A percentile compares a stretch with the other conserved stretches of the same genome.
These are phyloP conservation scores for Onychomys arenicola DNA, from an alignment of 2,797 vertebrate genomes.

Conservation along the genomic window DNA sequence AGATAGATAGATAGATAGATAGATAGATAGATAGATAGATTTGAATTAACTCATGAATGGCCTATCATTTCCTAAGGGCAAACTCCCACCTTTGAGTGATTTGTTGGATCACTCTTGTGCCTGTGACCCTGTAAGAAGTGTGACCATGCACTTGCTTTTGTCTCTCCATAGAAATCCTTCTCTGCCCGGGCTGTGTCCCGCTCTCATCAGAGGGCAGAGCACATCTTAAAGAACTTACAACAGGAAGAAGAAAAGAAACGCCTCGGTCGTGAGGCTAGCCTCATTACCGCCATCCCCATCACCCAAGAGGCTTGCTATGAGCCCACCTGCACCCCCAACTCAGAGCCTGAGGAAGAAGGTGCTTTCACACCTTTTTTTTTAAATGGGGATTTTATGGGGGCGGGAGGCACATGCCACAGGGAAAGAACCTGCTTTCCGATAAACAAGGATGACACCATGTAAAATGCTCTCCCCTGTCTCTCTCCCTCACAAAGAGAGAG, in stretches of 20 bases:
- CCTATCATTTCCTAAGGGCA: background rate
- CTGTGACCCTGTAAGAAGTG: background rate
- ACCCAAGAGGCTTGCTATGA: slow-evolving; percentile 99
- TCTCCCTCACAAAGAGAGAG: background rate
- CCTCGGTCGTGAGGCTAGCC: slow-evolving; percentile 97
- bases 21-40: background rate
- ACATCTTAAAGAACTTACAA: slow-evolving; percentile 99
- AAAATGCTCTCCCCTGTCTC: background rate
- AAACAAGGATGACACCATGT: background rate
- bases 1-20: too few relatives aligned
- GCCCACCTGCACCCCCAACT: slow-evolving; percentile 96
- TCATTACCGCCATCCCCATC: slow-evolving; percentile 98
- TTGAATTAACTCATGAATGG: background rate
- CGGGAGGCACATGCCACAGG: background rate
- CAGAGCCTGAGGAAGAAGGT: slow-evolving; percentile 99
- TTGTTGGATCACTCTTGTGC: background rate
- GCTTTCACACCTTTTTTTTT: slow-evolving; percentile 66
- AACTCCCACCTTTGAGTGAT: background rate
- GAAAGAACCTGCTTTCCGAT: slow-evolving; percentile 7
- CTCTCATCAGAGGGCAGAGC: slow-evolving; percentile 98
- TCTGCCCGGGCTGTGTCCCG: slow-evolving; percentile 98
- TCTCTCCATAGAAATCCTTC: slow-evolving; percentile 94
- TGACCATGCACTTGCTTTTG: slow-evolving; percentile 26
- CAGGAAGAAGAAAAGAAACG: slow-evolving; percentile 99
- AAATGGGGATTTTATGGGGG: background rate